Evolutionary conservation across 2,888 invertebrate species (phyloP).

Genomic region (Platycheirus albimanus): DNA sequence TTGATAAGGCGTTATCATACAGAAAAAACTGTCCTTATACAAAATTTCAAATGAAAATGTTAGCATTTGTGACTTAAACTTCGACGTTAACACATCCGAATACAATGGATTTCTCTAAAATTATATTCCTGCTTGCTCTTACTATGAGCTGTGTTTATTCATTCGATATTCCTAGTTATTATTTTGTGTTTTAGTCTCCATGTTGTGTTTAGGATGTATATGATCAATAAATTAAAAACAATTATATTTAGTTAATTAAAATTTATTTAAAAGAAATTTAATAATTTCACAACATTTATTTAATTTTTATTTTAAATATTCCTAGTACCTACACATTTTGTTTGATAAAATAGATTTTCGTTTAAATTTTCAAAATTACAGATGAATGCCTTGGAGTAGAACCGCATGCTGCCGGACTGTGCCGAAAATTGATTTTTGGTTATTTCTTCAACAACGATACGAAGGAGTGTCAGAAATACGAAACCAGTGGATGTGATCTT

Average conservation of each 20-base stretch:
- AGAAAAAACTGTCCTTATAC: neutral
- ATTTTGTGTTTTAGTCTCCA: too few species aligned
- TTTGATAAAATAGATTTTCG: neutral
- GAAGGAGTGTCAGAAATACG: conserved; percentile 57
- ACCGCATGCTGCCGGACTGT: conserved; percentile 47
- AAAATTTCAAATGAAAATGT: neutral
- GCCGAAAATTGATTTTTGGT: conserved; percentile 44
- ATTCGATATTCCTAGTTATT: conserved; percentile 57
- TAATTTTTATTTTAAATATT: neutral
- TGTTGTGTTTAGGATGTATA: too few species aligned
- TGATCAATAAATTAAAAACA: too few species aligned
- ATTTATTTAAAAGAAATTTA: too few species aligned
- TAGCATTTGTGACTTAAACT: neutral
- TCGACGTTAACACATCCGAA: neutral
- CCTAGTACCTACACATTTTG: too few species aligned
- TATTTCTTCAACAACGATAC: conserved; percentile 44
- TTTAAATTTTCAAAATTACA: conserved; percentile 5
- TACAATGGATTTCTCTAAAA: conserved; percentile 35
- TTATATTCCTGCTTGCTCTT: conserved; percentile 7
- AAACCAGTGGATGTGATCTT: conserved; percentile 40
- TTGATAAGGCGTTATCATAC: conserved; percentile 27
- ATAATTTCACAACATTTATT: too few species aligned
- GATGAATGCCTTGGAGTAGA: conserved; percentile 55
- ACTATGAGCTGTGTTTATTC: conserved; percentile 20
- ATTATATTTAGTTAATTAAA: too few species aligned